phyloP scores from a whole-genome alignment of 1,140 invertebrate species.

The Helicorthomorpha holstii region DNA sequence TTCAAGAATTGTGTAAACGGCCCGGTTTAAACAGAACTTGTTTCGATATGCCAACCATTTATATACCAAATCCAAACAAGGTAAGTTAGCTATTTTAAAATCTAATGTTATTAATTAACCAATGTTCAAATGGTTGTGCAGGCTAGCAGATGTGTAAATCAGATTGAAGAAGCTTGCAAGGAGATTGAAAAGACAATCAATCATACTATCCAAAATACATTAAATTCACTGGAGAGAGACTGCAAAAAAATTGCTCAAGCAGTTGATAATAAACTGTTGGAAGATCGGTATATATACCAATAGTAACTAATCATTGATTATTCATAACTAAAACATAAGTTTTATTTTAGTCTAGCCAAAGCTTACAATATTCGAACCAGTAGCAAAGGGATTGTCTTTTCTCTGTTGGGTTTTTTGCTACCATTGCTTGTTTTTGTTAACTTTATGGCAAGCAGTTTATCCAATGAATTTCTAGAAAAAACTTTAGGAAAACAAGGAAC shows the following conservation, averaged over 20 bases:
- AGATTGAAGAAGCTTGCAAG: conserved; percentile 40
- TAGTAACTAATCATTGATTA: background rate
- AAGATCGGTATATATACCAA: conserved; percentile 23
- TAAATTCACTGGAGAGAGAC: conserved; percentile 38
- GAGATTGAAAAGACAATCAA: conserved; percentile 41
- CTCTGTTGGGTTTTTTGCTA: conserved; percentile 25
- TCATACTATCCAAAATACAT: conserved; percentile 39
- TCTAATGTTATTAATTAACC: background rate
- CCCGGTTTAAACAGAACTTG: conserved; percentile 38
- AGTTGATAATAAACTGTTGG: conserved; percentile 26
- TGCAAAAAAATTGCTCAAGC: conserved; percentile 31
- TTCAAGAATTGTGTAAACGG: conserved; percentile 42
- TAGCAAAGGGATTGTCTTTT: conserved; percentile 22
- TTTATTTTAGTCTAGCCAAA: conserved; percentile 10
- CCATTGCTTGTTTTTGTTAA: conserved; percentile 26
- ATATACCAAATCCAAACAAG: conserved; percentile 35
- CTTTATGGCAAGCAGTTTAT: conserved; percentile 23
- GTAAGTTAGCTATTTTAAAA: conserved; percentile 15
- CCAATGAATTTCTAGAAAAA: conserved; percentile 20
- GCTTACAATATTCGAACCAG: conserved; percentile 18
- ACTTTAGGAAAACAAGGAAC: conserved; percentile 21
- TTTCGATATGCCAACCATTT: conserved; percentile 46
- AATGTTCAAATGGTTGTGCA: conserved; percentile 13
- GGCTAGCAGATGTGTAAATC: conserved; percentile 34
- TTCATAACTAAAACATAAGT: background rate